Conservation (phyloP, 1,140 invertebrate species). For the Hydropsyche tenuis region DNA sequence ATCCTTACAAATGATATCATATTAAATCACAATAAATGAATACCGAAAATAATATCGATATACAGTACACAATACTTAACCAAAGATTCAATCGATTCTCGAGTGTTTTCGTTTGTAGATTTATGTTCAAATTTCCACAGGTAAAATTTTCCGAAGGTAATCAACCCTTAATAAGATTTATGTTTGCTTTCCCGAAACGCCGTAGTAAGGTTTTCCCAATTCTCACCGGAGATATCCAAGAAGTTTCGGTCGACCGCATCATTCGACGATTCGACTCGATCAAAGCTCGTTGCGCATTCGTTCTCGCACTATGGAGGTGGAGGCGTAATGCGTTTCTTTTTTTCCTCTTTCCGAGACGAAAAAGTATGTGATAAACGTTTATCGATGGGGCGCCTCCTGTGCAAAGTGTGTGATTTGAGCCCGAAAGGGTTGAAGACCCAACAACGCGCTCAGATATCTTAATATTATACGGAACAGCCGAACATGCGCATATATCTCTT, state of each 20-base stretch:
- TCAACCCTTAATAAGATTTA: conserved; percentile 25
- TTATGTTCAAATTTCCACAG: neutral
- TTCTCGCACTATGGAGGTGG: neutral
- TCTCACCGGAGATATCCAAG: conserved; percentile 16
- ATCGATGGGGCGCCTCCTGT: neutral
- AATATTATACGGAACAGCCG: too few relatives aligned
- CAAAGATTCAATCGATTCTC: too few relatives aligned
- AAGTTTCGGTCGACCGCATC: conserved; percentile 22
- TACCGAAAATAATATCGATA: too few relatives aligned
- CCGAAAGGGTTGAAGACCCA: neutral
- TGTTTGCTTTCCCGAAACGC: conserved; percentile 8
- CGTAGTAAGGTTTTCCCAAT: neutral
- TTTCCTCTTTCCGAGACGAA: neutral
- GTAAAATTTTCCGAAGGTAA: neutral
- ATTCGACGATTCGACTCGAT: conserved; percentile 9
- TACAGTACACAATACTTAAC: too few relatives aligned
- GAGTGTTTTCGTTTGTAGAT: too few relatives aligned
- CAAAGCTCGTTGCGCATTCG: neutral
- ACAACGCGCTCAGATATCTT: too few relatives aligned
- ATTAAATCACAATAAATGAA: too few relatives aligned
- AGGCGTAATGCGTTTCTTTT: neutral
- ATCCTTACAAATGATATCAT: too few relatives aligned
- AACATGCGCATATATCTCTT: too few relatives aligned
- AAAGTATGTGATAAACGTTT: conserved; percentile 4
- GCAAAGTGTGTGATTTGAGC: conserved; percentile 9